Conservation (phyloP, 2,113 vertebrate species). For the Tonatia bakeri region DNA sequence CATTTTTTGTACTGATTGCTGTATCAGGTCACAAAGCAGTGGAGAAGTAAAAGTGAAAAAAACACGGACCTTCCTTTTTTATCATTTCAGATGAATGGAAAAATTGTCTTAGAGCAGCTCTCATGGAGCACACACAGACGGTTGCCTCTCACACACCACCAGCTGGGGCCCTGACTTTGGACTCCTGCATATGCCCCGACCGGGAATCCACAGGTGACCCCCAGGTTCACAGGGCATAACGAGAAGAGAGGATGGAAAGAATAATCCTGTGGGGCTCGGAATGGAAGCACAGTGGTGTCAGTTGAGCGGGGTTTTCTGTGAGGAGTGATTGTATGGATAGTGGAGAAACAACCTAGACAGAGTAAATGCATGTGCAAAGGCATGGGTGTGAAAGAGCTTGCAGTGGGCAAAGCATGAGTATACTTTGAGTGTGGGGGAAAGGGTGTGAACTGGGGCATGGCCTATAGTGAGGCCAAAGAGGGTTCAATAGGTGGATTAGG, state of each 20-base stretch:
- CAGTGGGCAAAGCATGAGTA: neutral
- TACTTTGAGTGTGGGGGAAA: neutral
- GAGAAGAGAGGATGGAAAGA: neutral
- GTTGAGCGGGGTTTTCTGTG: neutral
- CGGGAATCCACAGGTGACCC: too few species aligned
- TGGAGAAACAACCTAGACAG: neutral
- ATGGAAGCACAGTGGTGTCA: too few species aligned
- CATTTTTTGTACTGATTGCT: neutral
- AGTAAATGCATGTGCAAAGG: neutral
- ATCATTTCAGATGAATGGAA: neutral
- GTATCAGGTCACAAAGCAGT: neutral
- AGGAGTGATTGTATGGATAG: neutral
- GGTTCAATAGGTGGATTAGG: neutral
- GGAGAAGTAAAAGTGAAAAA: neutral
- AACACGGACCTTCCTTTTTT: neutral
- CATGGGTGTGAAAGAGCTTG: neutral
- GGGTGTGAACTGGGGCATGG: too few species aligned
- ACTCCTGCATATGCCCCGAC: too few species aligned
- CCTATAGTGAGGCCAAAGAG: neutral
- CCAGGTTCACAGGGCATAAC: too few species aligned
- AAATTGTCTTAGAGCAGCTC: neutral
- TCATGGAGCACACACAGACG: rapidly evolving
- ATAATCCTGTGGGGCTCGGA: neutral
- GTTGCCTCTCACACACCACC: too few species aligned
- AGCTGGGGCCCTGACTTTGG: too few species aligned